phyloP scores from a whole-genome alignment of 2,113 vertebrate genomes.

The Mungos mungo region DNA sequence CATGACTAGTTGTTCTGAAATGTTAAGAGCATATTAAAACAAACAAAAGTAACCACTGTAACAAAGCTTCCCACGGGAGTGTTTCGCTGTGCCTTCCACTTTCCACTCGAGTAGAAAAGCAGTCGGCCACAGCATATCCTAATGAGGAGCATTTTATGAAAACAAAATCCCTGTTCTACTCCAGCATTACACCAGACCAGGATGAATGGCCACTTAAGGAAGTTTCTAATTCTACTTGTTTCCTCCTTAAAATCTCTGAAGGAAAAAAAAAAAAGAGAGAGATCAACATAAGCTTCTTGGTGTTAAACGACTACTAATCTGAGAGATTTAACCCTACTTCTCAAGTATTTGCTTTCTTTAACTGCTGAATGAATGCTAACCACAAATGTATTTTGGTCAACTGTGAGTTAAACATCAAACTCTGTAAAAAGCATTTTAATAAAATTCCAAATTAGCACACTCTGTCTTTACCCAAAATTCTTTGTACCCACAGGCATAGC shows the following conservation, averaged over 20 bases:
- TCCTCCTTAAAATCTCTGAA: background rate
- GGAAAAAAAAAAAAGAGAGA: background rate
- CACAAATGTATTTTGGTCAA: background rate
- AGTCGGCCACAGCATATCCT: background rate
- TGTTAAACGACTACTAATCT: background rate
- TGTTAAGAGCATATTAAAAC: background rate
- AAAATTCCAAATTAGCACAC: background rate
- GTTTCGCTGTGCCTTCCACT: background rate
- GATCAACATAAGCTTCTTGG: background rate
- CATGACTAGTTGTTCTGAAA: background rate
- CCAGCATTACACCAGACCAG: background rate
- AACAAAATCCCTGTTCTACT: constrained; percentile 26
- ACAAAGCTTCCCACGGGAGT: background rate
- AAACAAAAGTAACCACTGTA: background rate
- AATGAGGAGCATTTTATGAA: background rate
- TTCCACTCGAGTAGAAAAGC: background rate
- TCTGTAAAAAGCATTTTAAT: background rate
- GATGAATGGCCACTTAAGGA: background rate
- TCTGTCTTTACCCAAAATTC: background rate
- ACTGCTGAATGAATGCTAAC: background rate
- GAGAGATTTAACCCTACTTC: background rate
- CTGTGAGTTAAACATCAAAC: background rate
- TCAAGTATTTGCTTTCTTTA: background rate
- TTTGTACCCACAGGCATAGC: background rate
- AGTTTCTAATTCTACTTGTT: background rate